phyloP scores from a whole-genome alignment of 2,797 vertebrate species.

The Morus bassanus region DNA sequence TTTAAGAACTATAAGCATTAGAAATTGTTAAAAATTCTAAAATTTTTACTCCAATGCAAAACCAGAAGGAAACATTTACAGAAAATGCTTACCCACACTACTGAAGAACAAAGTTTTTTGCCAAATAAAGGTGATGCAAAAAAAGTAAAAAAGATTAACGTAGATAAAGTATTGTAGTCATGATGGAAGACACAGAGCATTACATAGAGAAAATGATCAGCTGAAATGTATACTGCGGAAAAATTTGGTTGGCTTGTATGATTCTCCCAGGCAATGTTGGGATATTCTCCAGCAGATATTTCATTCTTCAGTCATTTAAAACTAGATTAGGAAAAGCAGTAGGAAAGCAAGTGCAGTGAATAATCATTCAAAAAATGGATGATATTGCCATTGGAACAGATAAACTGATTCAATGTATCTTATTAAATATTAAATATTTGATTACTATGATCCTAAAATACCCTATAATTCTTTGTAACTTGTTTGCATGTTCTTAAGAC shows the following conservation, averaged over 20 bases:
- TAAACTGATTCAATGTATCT: background rate
- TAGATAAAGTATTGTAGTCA: background rate
- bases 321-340: background rate
- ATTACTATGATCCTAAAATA: background rate
- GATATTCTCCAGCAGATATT: slow-evolving; percentile 15
- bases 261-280: background rate
- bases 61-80: rapidly evolving
- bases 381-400: background rate
- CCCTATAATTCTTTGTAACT: background rate
- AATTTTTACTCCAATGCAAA: background rate
- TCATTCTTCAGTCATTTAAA: slow-evolving; percentile 12
- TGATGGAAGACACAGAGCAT: background rate
- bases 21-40: background rate
- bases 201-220: background rate
- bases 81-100: background rate
- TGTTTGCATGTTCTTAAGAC: background rate
- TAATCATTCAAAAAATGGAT: background rate
- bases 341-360: background rate
- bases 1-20: background rate
- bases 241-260: background rate
- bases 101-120: background rate
- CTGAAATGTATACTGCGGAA: background rate
- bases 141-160: background rate
- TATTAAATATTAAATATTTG: slow-evolving; percentile 6
- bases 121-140: background rate